These are phyloP conservation scores for Hydrocynus forskahlii DNA, from an alignment of 2,797 vertebrate species.

Conservation along the genomic window DNA sequence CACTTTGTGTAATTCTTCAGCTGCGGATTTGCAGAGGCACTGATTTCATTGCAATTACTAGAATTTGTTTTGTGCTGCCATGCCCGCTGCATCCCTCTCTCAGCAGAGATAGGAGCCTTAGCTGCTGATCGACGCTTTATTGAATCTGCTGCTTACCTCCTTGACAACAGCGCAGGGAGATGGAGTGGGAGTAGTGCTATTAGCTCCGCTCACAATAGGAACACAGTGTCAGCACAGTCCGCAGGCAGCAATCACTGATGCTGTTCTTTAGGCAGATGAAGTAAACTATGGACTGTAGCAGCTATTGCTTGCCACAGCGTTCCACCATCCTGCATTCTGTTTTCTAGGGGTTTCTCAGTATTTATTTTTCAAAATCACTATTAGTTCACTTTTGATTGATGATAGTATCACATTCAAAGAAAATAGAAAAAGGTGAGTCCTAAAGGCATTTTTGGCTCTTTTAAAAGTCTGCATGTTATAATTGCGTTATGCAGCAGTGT, in stretches of 20 bases:
- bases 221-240: slow-evolving; percentile 55
- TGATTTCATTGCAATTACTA: slow-evolving; percentile 53
- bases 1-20: slow-evolving; percentile 35
- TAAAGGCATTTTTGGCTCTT: no score
- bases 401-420: no score
- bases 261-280: slow-evolving; percentile 27
- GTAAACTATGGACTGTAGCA: slow-evolving; percentile 22
- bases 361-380: background rate
- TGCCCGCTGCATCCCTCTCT: slow-evolving; percentile 37
- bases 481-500: no score
- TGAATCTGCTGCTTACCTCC: slow-evolving; percentile 52
- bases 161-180: slow-evolving; percentile 40
- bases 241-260: slow-evolving; percentile 42
- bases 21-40: slow-evolving; percentile 31
- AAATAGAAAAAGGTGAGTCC: no score
- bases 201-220: slow-evolving; percentile 49
- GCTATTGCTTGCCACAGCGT: background rate
- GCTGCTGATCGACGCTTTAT: slow-evolving; percentile 46
- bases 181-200: slow-evolving; percentile 53
- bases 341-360: background rate
- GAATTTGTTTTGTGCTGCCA: slow-evolving; percentile 38
- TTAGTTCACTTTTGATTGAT: background rate
- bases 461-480: no score
- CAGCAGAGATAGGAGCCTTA: slow-evolving; percentile 31
- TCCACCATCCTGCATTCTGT: background rate